phyloP scores from a whole-genome alignment of 2,888 invertebrate genomes.

The Lasioglossum pauxillum region DNA sequence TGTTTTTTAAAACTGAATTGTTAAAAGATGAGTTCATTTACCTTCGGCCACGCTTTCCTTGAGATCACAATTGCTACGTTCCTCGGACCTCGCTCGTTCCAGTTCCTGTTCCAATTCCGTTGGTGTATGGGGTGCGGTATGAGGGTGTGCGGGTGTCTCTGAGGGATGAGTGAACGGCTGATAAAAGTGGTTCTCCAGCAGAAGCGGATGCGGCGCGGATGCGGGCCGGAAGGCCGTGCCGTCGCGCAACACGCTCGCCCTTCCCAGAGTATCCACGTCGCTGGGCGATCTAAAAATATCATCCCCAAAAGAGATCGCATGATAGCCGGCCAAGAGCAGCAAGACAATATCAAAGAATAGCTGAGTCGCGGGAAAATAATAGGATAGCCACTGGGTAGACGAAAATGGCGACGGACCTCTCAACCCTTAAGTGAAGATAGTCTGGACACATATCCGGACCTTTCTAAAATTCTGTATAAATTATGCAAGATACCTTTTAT shows the following conservation, averaged over 20 bases:
- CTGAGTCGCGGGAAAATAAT: not conserved
- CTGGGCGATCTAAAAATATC: slow-evolving; percentile 78
- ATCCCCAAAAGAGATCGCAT: slow-evolving; percentile 1
- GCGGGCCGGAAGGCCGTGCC: slow-evolving; percentile 86
- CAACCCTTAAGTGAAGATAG: not conserved
- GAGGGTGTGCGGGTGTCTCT: slow-evolving; percentile 79
- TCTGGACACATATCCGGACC: not conserved
- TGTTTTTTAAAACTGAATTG: too few species aligned
- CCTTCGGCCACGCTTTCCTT: slow-evolving; percentile 83
- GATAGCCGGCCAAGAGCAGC: not conserved
- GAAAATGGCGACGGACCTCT: not conserved
- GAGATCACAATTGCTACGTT: slow-evolving; percentile 80
- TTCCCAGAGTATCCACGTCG: slow-evolving; percentile 82
- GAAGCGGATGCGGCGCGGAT: slow-evolving; percentile 86
- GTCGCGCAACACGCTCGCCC: slow-evolving; percentile 89
- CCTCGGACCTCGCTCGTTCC: slow-evolving; percentile 81
- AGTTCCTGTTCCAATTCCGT: slow-evolving; percentile 82
- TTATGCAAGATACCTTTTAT: not conserved
- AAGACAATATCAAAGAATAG: not conserved
- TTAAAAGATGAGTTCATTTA: slow-evolving; percentile 44
- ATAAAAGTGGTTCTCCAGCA: slow-evolving; percentile 85
- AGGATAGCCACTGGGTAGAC: not conserved
- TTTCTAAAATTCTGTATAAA: not conserved
- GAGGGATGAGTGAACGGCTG: slow-evolving; percentile 79
- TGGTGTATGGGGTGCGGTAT: slow-evolving; percentile 81